Percentiles rank a stretch among this genome's conserved stretches.
phyloP scores from a whole-genome alignment of 2,888 invertebrate genomes.

The Cremastinae sp. region DNA sequence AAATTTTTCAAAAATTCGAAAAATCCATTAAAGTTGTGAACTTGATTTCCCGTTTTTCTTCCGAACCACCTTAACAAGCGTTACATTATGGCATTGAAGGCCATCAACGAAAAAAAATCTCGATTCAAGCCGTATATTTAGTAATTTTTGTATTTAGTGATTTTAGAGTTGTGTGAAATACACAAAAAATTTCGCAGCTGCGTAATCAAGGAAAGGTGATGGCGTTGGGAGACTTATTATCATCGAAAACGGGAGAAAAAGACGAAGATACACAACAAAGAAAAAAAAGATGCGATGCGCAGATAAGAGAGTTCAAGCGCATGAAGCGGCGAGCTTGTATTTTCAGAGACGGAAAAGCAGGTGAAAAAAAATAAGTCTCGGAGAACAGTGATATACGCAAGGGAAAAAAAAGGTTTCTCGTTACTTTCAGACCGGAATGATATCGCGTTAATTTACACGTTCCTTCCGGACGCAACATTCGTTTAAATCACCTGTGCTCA shows the following conservation, averaged over 20 bases:
- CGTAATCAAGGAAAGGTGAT: constrained; percentile 49
- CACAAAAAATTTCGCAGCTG: constrained; percentile 42
- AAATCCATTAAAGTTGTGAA: too few relatives aligned
- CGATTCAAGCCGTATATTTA: too few relatives aligned
- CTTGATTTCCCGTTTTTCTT: too few relatives aligned
- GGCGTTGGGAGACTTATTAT: constrained; percentile 45
- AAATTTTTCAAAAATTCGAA: too few relatives aligned
- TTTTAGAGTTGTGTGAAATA: not conserved
- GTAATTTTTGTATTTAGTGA: not conserved
- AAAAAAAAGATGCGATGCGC: constrained; percentile 25
- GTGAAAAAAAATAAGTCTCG: constrained; percentile 53
- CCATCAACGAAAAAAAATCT: too few relatives aligned
- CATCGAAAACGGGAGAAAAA: constrained; percentile 5
- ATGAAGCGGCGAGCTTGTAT: constrained; percentile 17
- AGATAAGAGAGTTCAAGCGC: constrained; percentile 48
- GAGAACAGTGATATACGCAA: constrained; percentile 2
- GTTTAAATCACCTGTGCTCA: not conserved
- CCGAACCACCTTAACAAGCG: too few relatives aligned
- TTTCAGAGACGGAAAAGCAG: constrained; percentile 57
- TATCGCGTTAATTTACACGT: constrained; percentile 35
- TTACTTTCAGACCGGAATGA: not conserved
- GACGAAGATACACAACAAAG: too few relatives aligned
- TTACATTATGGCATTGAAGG: too few relatives aligned
- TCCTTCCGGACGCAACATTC: not conserved
- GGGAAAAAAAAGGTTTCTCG: constrained; percentile 23